Percentiles rank a stretch among this genome's conserved stretches.
These are phyloP conservation scores for Sebastes oblongus DNA, from an alignment of 2,797 vertebrate genomes.

Conservation along the genomic window DNA sequence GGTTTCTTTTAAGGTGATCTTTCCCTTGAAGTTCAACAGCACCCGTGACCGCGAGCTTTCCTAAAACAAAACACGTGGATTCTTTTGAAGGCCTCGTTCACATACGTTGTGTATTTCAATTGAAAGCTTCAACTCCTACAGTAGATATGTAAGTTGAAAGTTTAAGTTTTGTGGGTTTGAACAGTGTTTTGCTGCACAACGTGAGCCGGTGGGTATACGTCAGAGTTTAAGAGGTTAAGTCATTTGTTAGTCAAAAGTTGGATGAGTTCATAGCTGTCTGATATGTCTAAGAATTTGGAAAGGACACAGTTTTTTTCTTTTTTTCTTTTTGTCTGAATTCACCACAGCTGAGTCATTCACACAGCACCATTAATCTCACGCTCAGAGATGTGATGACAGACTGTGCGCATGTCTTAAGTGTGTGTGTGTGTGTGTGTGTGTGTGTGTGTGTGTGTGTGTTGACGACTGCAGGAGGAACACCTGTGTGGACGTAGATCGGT, in stretches of 20 bases:
- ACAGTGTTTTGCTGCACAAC: background rate
- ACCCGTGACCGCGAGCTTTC: background rate
- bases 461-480: conserved; percentile 72
- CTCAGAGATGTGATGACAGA: conserved; percentile 56
- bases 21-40: background rate
- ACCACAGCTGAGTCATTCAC: conserved; percentile 67
- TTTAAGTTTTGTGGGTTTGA: background rate
- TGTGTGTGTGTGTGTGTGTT: conserved; percentile 40
- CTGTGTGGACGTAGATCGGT: conserved; percentile 68
- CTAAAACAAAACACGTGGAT: background rate
- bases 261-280: conserved; percentile 52
- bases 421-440: conserved; percentile 23
- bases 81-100: background rate
- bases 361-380: conserved; percentile 55
- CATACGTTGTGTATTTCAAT: background rate
- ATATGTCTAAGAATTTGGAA: conserved; percentile 62
- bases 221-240: conserved; percentile 26
- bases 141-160: background rate
- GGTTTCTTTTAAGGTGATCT: background rate
- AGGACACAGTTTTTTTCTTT: background rate
- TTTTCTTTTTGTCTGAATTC: conserved; percentile 54
- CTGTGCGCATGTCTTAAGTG: conserved; percentile 17
- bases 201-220: background rate
- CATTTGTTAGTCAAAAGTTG: conserved; percentile 47
- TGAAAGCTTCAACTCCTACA: background rate